Conservation (phyloP, 2,888 invertebrate genomes). For the Tigriopus californicus region DNA sequence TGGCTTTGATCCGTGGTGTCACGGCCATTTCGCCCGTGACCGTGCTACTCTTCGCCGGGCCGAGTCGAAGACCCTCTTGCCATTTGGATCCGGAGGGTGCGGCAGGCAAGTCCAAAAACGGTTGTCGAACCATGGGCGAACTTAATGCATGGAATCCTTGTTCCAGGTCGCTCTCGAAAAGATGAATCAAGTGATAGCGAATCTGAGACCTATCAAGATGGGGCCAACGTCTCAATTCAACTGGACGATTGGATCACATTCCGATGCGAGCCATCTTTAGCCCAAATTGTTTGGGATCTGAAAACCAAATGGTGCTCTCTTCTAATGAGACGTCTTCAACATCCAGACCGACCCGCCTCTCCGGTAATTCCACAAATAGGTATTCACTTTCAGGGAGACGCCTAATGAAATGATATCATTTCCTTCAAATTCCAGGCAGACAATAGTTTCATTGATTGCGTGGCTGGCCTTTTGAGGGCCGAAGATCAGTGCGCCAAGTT, state of each 20-base stretch:
- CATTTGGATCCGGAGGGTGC: slow-evolving; percentile 23
- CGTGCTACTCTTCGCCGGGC: slow-evolving; percentile 57
- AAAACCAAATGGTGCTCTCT: slow-evolving; percentile 52
- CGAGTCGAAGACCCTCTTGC: slow-evolving; percentile 38
- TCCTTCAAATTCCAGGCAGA: neutral
- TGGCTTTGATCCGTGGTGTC: slow-evolving; percentile 53
- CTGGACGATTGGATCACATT: slow-evolving; percentile 58
- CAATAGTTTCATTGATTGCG: neutral
- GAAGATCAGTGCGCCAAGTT: neutral
- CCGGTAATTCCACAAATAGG: slow-evolving; percentile 23
- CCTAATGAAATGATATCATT: too few relatives aligned
- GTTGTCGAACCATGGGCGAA: too few relatives aligned
- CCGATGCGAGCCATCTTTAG: slow-evolving; percentile 44
- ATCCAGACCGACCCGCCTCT: slow-evolving; percentile 31
- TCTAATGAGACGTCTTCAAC: slow-evolving; percentile 36
- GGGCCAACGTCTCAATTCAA: slow-evolving; percentile 34
- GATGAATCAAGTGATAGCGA: slow-evolving; percentile 32
- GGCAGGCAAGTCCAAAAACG: too few relatives aligned
- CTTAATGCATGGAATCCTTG: too few relatives aligned
- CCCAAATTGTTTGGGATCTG: slow-evolving; percentile 42
- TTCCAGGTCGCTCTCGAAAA: slow-evolving; percentile 23
- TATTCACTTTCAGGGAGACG: too few relatives aligned
- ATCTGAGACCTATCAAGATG: slow-evolving; percentile 33
- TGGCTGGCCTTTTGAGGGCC: neutral
- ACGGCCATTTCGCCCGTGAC: slow-evolving; percentile 63